Evolutionary conservation across 2,888 invertebrate species (phyloP).

Genomic region (Marasmarcha lunaedactyla): DNA sequence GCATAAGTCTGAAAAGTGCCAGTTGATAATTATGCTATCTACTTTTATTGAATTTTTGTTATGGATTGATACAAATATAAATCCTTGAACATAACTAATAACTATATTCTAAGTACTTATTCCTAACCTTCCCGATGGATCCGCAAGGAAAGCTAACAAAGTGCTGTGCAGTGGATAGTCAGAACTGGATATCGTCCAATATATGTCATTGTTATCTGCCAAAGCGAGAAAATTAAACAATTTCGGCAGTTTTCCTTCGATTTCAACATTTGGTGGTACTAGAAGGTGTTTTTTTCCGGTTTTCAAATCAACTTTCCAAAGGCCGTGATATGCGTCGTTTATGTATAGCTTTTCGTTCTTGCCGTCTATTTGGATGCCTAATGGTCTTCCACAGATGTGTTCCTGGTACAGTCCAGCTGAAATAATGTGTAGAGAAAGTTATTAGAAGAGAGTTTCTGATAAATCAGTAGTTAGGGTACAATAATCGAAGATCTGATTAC

Average conservation of each 20-base stretch:
- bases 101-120: too few species aligned
- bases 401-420: conserved; percentile 80
- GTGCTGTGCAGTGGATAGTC: conserved; percentile 82
- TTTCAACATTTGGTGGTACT: conserved; percentile 74
- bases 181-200: conserved; percentile 88
- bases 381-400: conserved; percentile 88
- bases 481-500: too few species aligned
- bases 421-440: too few species aligned
- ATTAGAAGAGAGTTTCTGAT: too few species aligned
- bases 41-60: too few species aligned
- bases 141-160: conserved; percentile 72
- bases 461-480: too few species aligned
- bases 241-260: conserved; percentile 77
- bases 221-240: conserved; percentile 83
- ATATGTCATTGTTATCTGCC: conserved; percentile 84
- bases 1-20: conserved; percentile 74
- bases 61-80: too few species aligned
- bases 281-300: conserved; percentile 76
- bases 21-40: too few species aligned
- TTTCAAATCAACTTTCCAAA: conserved; percentile 85
- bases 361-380: conserved; percentile 86
- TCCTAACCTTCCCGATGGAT: conserved; percentile 85
- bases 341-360: conserved; percentile 76
- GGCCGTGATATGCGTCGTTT: conserved; percentile 89
- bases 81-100: too few species aligned